Base-by-base conservation (phyloP, 2,797 vertebrate genomes). In the Chanos chanos region DNA sequence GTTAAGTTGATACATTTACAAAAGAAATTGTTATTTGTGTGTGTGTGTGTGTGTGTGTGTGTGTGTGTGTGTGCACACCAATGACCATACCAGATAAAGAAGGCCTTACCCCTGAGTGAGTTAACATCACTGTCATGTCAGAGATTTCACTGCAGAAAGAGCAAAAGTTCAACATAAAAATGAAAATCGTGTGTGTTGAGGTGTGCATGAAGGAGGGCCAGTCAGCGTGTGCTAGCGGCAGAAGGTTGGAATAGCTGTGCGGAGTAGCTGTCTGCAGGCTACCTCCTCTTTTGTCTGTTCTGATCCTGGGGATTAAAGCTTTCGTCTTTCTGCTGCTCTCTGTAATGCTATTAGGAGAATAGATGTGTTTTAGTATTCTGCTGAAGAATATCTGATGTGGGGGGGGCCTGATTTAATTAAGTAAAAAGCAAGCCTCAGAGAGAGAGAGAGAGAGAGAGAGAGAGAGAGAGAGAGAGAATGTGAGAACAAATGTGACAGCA, bases 301-400 rank as follows among this genome's bases (percentile, higher is more conserved):
- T 76, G 72, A 82, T 86, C 75, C 77, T 66, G 69, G 71, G 85
- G 83, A 89, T 89, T 87, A 86, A 85, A 87, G 80, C 81, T 84
- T 86, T 83, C 78, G 75, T 86, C 86, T 85, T 80, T 69, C 74
- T 77, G 76, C 74, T 73, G 76, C 66, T 77, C 74, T 71, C 73
- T 77, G 54, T 89, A 86, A 87, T 87, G 80, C 78, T 83, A 86
- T 89, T 89, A 88, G 85, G 76, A 81, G 81, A 83, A 81, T 78
- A 81, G 85, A 87, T 84, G 73, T 84, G 73, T 82, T 86, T 87
- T 83, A 83, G 83, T 79, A 83, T 86, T 86, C 85, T 37, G 83
- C 87, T 85, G 79, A 86, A 77, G 83, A 86, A 85, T 84, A 87
- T 86, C 84, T 86, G 85, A 88, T 89, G 82, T 62, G 74, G 77